A percentile compares a stretch with the other conserved stretches of the same genome.
These are phyloP conservation scores for Lepisosteus oculatus DNA, from an alignment of 2,113 vertebrate genomes.

Conservation along the genomic window DNA sequence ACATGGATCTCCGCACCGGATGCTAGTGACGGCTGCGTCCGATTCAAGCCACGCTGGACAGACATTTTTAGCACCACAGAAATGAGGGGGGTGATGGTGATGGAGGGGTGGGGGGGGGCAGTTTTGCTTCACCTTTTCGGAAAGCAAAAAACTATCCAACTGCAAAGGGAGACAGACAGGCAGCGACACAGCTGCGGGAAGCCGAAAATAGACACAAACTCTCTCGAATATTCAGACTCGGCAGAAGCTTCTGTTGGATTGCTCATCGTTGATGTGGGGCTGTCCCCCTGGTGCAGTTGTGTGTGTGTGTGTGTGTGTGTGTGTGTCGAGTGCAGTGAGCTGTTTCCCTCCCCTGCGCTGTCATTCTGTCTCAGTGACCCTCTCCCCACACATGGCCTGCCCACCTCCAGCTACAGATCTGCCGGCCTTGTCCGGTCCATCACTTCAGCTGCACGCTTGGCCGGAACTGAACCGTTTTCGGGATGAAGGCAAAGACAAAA, in stretches of 20 bases:
- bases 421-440: neutral
- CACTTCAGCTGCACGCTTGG: neutral
- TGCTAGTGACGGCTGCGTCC: too few relatives aligned
- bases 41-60: too few relatives aligned
- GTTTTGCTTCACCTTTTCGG: slow-evolving; percentile 20
- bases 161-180: neutral
- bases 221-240: too few relatives aligned
- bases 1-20: too few relatives aligned
- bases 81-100: too few relatives aligned
- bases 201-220: neutral
- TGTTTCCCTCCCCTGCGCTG: neutral
- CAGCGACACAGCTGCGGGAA: too few relatives aligned
- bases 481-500: neutral
- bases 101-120: slow-evolving; percentile 1
- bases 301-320: neutral
- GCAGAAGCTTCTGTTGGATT: neutral
- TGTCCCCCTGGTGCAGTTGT: neutral
- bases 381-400: neutral
- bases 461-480: neutral
- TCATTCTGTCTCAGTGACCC: neutral
- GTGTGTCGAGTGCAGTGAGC: neutral
- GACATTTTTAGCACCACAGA: too few relatives aligned
- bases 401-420: neutral
- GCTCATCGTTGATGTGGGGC: neutral
- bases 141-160: neutral